Conservation (phyloP, 2,113 vertebrate genomes). For the Orthonyx spaldingii region DNA sequence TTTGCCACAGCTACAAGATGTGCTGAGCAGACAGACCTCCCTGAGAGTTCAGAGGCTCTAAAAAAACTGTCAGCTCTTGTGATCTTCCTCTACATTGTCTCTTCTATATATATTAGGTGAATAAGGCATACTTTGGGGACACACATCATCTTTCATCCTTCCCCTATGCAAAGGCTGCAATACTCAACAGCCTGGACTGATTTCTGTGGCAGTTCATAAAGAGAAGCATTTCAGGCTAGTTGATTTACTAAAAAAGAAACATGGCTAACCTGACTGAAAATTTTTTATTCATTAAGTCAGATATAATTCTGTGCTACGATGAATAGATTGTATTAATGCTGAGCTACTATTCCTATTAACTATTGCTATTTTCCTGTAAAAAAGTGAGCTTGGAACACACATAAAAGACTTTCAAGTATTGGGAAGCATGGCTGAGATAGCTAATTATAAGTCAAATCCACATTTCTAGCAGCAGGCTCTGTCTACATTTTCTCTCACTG, state of each 20-base stretch:
- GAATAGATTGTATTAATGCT: neutral
- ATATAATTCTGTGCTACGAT: neutral
- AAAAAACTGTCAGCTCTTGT: neutral
- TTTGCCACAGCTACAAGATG: neutral
- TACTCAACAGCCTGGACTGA: neutral
- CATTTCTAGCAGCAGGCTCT: neutral
- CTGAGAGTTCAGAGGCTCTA: neutral
- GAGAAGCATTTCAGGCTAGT: neutral
- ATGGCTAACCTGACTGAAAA: neutral
- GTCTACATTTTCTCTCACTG: neutral
- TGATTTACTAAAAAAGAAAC: neutral
- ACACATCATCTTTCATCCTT: neutral
- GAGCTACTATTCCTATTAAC: neutral
- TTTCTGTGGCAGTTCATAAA: neutral
- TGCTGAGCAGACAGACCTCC: neutral
- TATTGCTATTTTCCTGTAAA: neutral
- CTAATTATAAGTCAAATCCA: neutral
- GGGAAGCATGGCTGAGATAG: neutral
- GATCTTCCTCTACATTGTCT: neutral
- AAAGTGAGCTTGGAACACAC: neutral
- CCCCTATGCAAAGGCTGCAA: neutral
- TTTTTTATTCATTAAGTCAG: neutral
- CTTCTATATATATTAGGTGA: neutral
- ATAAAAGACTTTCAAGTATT: neutral
- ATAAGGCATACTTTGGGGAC: neutral